Conservation (phyloP, 2,888 invertebrate species). For the Machimus rusticus region DNA sequence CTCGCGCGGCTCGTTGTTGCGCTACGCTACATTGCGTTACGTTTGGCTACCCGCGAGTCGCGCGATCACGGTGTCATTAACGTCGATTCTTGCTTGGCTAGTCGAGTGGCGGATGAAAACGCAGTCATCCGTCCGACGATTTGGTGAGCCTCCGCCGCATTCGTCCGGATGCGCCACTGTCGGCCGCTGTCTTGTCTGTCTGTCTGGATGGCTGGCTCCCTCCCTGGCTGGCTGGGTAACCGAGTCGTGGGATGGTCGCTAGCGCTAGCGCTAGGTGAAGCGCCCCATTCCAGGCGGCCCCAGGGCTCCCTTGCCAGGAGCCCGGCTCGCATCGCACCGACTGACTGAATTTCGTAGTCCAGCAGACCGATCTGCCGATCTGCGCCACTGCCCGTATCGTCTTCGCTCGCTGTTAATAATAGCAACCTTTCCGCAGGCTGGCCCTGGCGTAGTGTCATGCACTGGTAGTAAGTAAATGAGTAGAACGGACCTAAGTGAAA, state of each 20-base stretch:
- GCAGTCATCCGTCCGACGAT: constrained; percentile 37
- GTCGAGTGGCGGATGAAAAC: constrained; percentile 29
- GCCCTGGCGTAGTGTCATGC: constrained; percentile 33
- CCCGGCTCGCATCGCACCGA: neutral
- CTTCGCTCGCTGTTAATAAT: constrained; percentile 21
- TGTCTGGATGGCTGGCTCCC: constrained; percentile 12
- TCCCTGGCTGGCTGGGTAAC: neutral
- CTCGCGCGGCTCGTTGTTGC: constrained; percentile 1
- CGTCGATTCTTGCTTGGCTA: constrained; percentile 43
- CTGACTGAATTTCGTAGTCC: constrained; percentile 34
- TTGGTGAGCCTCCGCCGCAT: constrained; percentile 18
- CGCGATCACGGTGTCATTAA: constrained; percentile 42
- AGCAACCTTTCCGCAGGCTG: constrained; percentile 17
- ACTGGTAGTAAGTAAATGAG: constrained; percentile 40
- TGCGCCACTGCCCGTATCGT: constrained; percentile 38
- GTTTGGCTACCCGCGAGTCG: constrained; percentile 39
- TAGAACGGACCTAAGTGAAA: constrained; percentile 14
- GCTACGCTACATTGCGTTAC: constrained; percentile 29
- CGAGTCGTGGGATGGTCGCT: neutral
- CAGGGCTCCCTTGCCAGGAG: constrained; percentile 16
- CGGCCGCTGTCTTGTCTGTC: neutral
- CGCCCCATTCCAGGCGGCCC: constrained; percentile 13
- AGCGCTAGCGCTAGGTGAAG: constrained; percentile 23
- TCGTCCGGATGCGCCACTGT: constrained; percentile 21
- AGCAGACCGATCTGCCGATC: constrained; percentile 3